These are phyloP conservation scores for Muscicapa striata DNA, from an alignment of 2,797 vertebrate species.

Conservation along the genomic window DNA sequence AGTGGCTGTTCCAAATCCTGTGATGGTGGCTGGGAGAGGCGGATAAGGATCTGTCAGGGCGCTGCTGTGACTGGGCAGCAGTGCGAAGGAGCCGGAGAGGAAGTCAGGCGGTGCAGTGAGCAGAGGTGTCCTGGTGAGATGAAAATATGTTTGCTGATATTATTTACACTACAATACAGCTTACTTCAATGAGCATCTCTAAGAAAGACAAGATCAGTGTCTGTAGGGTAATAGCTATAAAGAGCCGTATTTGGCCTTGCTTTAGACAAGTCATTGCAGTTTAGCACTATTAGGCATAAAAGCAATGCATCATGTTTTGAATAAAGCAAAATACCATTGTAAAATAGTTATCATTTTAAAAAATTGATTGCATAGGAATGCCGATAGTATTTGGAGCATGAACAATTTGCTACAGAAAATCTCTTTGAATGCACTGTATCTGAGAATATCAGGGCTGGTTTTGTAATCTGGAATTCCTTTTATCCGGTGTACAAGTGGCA, in stretches of 20 bases:
- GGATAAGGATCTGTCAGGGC: conserved; percentile 91
- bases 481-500: background rate
- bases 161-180: background rate
- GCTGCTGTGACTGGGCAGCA: conserved; percentile 87
- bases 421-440: background rate
- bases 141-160: background rate
- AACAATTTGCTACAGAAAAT: background rate
- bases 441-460: background rate
- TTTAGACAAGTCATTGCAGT: background rate
- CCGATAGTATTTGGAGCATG: background rate
- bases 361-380: background rate
- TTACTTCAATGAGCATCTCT: background rate
- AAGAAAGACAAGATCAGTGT: background rate
- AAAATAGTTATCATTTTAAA: background rate
- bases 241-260: background rate
- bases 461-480: background rate
- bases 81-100: conserved; percentile 91
- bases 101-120: conserved; percentile 94
- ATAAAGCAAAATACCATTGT: background rate
- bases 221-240: background rate
- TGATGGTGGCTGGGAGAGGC: conserved; percentile 94
- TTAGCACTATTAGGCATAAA: background rate
- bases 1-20: conserved; percentile 97
- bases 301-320: background rate
- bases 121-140: conserved; percentile 94